Evolutionary conservation across 1,140 invertebrate species (phyloP).

Genomic region (Steinernema khuongi): DNA sequence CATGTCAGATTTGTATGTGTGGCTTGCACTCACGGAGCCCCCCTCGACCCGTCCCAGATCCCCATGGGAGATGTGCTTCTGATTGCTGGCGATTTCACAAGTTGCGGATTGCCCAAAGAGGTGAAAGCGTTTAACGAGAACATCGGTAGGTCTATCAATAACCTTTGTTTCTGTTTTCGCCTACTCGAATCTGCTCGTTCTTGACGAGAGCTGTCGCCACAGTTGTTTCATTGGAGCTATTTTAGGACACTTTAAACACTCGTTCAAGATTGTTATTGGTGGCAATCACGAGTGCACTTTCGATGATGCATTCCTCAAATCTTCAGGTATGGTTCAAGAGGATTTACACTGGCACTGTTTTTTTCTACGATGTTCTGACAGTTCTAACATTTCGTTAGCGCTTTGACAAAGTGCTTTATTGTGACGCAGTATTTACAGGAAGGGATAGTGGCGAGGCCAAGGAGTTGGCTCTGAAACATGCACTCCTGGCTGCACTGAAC

Average conservation of each 20-base stretch:
- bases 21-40: slow-evolving; percentile 75
- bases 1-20: slow-evolving; percentile 71
- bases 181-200: neutral
- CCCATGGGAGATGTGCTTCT: slow-evolving; percentile 76
- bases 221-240: slow-evolving; percentile 13
- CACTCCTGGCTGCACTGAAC: slow-evolving; percentile 31
- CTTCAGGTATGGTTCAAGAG: slow-evolving; percentile 28
- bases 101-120: slow-evolving; percentile 70
- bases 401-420: too few species aligned
- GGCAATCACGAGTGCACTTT: slow-evolving; percentile 81
- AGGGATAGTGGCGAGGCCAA: slow-evolving; percentile 35
- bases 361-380: neutral
- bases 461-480: slow-evolving; percentile 41
- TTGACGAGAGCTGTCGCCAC: neutral
- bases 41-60: slow-evolving; percentile 67
- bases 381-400: neutral
- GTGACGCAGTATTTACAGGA: too few species aligned
- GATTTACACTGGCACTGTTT: neutral
- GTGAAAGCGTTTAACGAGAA: slow-evolving; percentile 74
- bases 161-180: neutral
- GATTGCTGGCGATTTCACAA: slow-evolving; percentile 79
- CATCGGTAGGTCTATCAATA: slow-evolving; percentile 65
- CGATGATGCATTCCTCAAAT: slow-evolving; percentile 61
- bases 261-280: slow-evolving; percentile 76
- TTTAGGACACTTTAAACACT: slow-evolving; percentile 70